These are phyloP conservation scores for Motacilla tschutschensis DNA, from an alignment of 2,113 vertebrate genomes.

Conservation along the genomic window DNA sequence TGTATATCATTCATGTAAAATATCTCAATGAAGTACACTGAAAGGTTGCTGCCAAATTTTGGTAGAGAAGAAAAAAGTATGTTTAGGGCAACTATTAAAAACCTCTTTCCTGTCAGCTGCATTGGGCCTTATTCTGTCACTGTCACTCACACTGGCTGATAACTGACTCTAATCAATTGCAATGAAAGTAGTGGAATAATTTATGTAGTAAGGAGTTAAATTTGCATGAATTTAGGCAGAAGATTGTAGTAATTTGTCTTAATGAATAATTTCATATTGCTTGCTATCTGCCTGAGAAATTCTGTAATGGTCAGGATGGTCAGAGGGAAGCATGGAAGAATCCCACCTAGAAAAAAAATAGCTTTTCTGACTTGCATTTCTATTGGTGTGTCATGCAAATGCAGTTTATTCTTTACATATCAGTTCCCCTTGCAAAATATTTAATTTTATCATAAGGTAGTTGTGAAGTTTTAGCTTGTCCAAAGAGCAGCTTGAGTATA, in stretches of 20 bases:
- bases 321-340: background rate
- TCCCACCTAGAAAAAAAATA: background rate
- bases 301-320: background rate
- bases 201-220: background rate
- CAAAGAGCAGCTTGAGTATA: background rate
- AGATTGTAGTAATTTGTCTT: background rate
- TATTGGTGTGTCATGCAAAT: background rate
- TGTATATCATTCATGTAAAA: background rate
- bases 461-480: background rate
- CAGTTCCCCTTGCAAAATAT: background rate
- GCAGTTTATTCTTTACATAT: background rate
- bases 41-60: background rate
- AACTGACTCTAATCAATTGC: background rate
- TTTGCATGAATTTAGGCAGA: background rate
- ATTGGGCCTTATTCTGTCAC: background rate
- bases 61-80: background rate
- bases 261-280: constrained; percentile 8
- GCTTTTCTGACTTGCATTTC: background rate
- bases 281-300: background rate
- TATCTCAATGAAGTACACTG: background rate
- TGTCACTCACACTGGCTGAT: background rate
- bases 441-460: background rate
- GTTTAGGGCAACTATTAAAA: background rate
- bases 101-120: background rate
- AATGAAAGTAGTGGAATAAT: background rate